These are phyloP conservation scores for Oriolus oriolus DNA, from an alignment of 2,113 vertebrate genomes.

Conservation along the genomic window DNA sequence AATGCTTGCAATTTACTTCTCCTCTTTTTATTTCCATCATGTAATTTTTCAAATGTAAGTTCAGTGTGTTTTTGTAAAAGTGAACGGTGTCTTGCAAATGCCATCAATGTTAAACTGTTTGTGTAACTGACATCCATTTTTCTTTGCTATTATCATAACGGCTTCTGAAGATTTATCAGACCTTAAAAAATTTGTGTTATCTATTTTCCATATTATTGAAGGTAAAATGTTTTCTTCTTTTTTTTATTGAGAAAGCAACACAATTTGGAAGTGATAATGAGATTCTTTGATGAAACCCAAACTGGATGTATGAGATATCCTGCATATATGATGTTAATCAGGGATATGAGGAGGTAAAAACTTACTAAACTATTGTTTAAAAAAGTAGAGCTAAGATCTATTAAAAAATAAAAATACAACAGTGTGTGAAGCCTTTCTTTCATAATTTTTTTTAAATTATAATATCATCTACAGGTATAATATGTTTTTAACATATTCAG, in stretches of 20 bases:
- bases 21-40: background rate
- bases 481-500: background rate
- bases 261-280: background rate
- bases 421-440: background rate
- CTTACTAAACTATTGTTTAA: background rate
- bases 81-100: background rate
- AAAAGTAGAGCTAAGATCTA: background rate
- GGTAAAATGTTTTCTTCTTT: background rate
- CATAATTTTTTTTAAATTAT: background rate
- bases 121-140: background rate
- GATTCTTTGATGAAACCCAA: background rate
- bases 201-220: background rate
- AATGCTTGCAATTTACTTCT: background rate
- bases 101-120: background rate
- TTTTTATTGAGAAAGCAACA: background rate
- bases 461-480: background rate
- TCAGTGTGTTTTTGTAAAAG: background rate
- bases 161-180: background rate
- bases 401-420: background rate
- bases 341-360: background rate
- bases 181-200: background rate
- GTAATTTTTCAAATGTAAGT: background rate
- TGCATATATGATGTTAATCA: background rate
- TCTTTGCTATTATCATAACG: background rate
- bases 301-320: background rate